Conservation (phyloP, 2,797 vertebrate genomes). For the Tragopan temminckii region DNA sequence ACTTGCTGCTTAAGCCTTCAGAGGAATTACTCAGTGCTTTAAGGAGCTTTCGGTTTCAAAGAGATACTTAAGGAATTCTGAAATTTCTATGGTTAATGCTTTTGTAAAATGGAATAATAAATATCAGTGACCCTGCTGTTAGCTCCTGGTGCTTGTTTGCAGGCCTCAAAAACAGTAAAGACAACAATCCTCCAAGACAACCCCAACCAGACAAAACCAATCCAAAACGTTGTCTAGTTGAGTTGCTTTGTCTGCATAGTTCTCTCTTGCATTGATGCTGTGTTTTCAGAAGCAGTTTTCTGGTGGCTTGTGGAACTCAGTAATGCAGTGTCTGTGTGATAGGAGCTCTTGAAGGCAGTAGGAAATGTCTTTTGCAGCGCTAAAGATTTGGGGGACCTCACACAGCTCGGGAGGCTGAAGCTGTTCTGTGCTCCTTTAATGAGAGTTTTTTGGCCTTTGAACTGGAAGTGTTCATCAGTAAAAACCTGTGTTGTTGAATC, state of each 20-base stretch:
- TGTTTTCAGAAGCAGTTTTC: neutral
- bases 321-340: neutral
- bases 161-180: neutral
- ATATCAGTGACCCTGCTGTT: accelerated
- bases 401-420: neutral
- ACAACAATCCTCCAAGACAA: neutral
- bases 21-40: neutral
- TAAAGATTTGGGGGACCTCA: neutral
- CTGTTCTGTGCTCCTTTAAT: neutral
- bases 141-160: neutral
- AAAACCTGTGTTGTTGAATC: neutral
- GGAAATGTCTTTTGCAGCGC: neutral
- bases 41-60: neutral
- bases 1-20: neutral
- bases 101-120: neutral
- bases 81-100: neutral
- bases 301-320: neutral
- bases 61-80: neutral
- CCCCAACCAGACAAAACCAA: accelerated
- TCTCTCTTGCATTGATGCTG: neutral
- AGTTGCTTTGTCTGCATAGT: neutral
- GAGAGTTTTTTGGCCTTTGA: neutral
- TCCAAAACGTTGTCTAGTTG: neutral
- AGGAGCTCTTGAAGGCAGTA: neutral
- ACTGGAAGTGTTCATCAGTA: neutral